Evolutionary conservation across 2,888 invertebrate species (phyloP).

Genomic region (Chymomyza procnemis): DNA sequence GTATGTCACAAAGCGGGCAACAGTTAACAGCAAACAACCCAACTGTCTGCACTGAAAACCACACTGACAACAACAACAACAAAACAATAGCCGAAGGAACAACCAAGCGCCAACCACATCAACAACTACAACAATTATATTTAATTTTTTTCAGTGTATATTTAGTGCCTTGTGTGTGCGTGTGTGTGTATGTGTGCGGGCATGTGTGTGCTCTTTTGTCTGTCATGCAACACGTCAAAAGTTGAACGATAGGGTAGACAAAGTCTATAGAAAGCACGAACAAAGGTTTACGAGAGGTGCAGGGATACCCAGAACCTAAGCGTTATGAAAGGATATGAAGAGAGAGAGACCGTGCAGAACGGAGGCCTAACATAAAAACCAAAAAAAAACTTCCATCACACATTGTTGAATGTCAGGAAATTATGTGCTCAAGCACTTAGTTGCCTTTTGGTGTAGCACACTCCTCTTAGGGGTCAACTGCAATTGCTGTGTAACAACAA

Average conservation of each 20-base stretch:
- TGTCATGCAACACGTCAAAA: constrained; percentile 65
- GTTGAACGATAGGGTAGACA: constrained; percentile 61
- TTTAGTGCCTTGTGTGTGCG: no score
- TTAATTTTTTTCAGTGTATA: constrained; percentile 72
- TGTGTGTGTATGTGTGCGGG: no score
- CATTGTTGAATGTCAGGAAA: constrained; percentile 69
- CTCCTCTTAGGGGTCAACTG: constrained; percentile 36
- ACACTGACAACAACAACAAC: no score
- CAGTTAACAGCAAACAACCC: constrained; percentile 19
- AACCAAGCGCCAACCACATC: no score
- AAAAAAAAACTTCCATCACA: constrained; percentile 60
- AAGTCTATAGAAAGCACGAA: constrained; percentile 12
- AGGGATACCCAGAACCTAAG: not conserved
- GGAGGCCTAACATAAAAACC: constrained; percentile 4
- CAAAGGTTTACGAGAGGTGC: not conserved
- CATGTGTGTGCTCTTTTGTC: constrained; percentile 51
- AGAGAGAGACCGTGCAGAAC: not conserved
- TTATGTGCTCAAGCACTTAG: constrained; percentile 45
- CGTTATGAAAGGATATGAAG: not conserved
- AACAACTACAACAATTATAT: constrained; percentile 58
- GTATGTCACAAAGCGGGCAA: constrained; percentile 23
- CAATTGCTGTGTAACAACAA: constrained; percentile 15
- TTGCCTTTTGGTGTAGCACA: not conserved
- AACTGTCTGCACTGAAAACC: no score
- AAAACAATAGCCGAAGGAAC: not conserved